These are phyloP conservation scores for Brachynemurus nebulosus DNA, from an alignment of 2,888 invertebrate species.

Conservation along the genomic window DNA sequence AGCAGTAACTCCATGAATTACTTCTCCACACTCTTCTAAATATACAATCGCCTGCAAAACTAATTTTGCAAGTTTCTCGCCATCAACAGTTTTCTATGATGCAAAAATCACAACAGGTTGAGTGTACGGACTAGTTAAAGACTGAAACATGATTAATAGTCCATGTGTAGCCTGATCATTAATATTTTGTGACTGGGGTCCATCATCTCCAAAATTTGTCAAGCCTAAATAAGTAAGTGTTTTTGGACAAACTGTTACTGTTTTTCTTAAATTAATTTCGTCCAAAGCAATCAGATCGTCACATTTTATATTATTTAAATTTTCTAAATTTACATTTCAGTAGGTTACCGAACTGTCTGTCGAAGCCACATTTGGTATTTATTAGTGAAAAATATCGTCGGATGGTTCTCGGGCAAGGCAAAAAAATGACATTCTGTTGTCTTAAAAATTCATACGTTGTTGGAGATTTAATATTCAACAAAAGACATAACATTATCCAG, in stretches of 20 bases:
- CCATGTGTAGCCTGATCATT: constrained; percentile 13
- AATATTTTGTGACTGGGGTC: constrained; percentile 4
- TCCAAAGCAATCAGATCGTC: constrained; percentile 15
- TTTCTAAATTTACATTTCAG: constrained; percentile 8
- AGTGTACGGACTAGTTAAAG: constrained; percentile 14
- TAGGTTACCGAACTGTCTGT: constrained; percentile 11
- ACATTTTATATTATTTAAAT: neutral
- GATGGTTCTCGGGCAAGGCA: constrained; percentile 7
- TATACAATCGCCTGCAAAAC: constrained; percentile 7
- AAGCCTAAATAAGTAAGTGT: constrained; percentile 14
- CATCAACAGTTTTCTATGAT: constrained; percentile 13
- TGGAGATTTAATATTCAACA: constrained; percentile 8
- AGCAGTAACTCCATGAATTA: constrained; percentile 16
- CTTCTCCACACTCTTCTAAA: constrained; percentile 12
- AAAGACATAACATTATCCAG: constrained; percentile 10
- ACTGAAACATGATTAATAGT: constrained; percentile 16
- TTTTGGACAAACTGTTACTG: constrained; percentile 11
- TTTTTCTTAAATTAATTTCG: constrained; percentile 14
- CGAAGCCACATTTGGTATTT: constrained; percentile 12
- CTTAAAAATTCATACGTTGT: constrained; percentile 8
- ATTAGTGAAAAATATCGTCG: constrained; percentile 11
- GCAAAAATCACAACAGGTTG: constrained; percentile 18
- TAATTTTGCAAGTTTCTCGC: constrained; percentile 4
- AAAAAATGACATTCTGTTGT: constrained; percentile 8
- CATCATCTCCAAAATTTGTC: constrained; percentile 13